phyloP scores from a whole-genome alignment of 1,140 invertebrate genomes.

The Belonocnema kinseyi region DNA sequence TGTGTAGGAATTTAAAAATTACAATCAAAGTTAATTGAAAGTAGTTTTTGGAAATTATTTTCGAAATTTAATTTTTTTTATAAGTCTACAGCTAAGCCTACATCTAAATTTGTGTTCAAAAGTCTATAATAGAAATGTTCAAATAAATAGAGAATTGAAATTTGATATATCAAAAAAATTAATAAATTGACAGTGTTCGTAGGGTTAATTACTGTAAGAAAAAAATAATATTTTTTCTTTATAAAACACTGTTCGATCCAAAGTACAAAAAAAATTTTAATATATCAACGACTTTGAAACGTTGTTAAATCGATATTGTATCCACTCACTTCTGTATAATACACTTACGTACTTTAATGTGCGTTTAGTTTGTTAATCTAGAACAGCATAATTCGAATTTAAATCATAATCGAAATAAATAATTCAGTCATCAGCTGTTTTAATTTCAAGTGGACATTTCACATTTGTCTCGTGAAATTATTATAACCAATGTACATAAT shows the following conservation, averaged over 20 bases:
- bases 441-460: slow-evolving; percentile 14
- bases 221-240: not conserved
- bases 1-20: too few species aligned
- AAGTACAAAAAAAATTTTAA: not conserved
- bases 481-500: not conserved
- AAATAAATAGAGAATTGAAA: too few species aligned
- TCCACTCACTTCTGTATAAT: slow-evolving; percentile 2
- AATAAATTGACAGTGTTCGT: too few species aligned
- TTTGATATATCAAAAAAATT: too few species aligned
- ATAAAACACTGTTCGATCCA: not conserved
- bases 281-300: not conserved
- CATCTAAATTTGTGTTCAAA: too few species aligned
- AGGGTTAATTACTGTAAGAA: too few species aligned
- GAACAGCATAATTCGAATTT: not conserved
- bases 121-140: too few species aligned
- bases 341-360: not conserved
- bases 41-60: too few species aligned
- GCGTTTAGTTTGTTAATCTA: not conserved
- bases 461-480: slow-evolving; percentile 14
- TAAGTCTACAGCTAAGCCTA: too few species aligned
- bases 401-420: not conserved
- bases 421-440: not conserved
- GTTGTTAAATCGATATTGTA: slow-evolving; percentile 22
- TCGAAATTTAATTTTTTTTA: too few species aligned
- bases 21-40: too few species aligned